These are phyloP conservation scores for Cephus spinipes DNA, from an alignment of 2,888 invertebrate species.

Conservation along the genomic window DNA sequence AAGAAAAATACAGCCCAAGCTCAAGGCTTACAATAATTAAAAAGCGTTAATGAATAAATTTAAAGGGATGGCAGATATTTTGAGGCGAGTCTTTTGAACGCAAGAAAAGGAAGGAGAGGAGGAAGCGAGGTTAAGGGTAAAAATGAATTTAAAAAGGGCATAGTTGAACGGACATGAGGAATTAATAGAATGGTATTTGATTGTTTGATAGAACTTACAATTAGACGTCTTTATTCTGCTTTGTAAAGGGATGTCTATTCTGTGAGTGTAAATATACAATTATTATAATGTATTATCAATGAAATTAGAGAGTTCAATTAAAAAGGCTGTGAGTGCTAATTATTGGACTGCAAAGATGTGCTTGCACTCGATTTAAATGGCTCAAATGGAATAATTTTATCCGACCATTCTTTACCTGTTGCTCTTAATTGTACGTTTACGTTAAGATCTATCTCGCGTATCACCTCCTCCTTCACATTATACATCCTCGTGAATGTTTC, in stretches of 20 bases:
- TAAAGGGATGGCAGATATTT: conserved; percentile 24
- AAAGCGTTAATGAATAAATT: conserved; percentile 28
- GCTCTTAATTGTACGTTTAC: neutral
- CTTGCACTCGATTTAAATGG: neutral
- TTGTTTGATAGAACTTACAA: conserved; percentile 36
- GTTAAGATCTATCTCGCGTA: neutral
- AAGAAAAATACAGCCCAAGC: conserved; percentile 42
- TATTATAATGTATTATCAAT: conserved; percentile 42
- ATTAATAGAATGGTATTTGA: conserved; percentile 38
- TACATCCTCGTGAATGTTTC: neutral
- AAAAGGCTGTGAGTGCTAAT: conserved; percentile 34
- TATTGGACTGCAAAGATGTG: neutral
- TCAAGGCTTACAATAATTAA: conserved; percentile 62
- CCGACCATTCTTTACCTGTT: neutral
- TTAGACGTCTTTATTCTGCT: conserved; percentile 52
- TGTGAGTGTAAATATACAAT: conserved; percentile 51
- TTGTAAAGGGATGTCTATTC: conserved; percentile 41
- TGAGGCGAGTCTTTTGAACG: conserved; percentile 1
- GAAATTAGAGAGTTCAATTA: conserved; percentile 52
- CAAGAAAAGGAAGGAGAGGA: conserved; percentile 11
- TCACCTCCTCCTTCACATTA: neutral
- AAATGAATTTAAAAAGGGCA: conserved; percentile 1
- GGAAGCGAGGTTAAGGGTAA: conserved; percentile 11
- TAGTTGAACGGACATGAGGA: conserved; percentile 19
- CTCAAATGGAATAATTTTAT: neutral